Evolutionary conservation across 2,888 invertebrate genomes (phyloP).

Genomic region (Eilema depressum): DNA sequence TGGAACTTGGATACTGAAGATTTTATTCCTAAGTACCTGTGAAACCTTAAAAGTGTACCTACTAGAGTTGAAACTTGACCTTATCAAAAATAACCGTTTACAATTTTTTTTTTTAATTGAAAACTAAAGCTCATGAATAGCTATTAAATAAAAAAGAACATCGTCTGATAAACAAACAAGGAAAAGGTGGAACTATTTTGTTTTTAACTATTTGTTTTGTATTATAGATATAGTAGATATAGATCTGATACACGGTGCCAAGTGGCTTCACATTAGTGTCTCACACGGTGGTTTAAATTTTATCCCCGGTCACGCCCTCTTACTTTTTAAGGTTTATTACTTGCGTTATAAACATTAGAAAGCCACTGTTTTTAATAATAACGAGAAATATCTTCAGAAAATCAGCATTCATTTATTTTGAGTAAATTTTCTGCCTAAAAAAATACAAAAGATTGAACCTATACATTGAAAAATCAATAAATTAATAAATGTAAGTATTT

Average conservation of each 20-base stretch:
- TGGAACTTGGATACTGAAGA: background rate
- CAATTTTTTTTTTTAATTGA: background rate
- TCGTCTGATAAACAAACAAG: background rate
- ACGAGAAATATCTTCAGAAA: background rate
- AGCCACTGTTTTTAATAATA: background rate
- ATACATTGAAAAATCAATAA: too few relatives aligned
- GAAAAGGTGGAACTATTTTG: background rate
- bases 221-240: background rate
- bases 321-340: constrained; percentile 1
- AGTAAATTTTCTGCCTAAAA: too few relatives aligned
- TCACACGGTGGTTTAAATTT: background rate
- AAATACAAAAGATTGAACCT: too few relatives aligned
- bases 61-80: background rate
- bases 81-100: background rate
- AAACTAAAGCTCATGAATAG: background rate
- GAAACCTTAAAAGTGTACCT: background rate
- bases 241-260: background rate
- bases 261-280: background rate
- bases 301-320: constrained; percentile 4
- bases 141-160: background rate
- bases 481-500: too few relatives aligned
- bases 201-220: background rate
- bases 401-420: background rate
- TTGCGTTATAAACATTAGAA: background rate
- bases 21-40: background rate